Percentiles rank a stretch among this genome's conserved stretches.
Conservation (phyloP, 2,888 invertebrate genomes). For the Conomelus anceps region DNA sequence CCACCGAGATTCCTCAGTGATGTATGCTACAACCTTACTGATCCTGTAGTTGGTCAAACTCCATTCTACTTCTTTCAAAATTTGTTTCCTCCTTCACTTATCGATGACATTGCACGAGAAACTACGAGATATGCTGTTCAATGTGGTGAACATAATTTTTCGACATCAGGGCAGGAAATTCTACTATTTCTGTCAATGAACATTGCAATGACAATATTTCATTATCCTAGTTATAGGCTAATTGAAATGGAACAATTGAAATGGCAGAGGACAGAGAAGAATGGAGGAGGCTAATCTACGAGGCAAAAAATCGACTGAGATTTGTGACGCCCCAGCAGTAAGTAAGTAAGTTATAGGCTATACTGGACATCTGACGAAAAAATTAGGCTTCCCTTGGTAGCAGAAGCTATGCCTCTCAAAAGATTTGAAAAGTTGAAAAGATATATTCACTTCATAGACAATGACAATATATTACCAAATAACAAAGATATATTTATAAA, state of each 20-base stretch:
- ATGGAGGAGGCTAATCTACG: no score
- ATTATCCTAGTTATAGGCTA: slow-evolving; percentile 12
- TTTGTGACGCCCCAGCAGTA: no score
- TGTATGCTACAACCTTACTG: no score
- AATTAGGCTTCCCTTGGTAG: slow-evolving; percentile 24
- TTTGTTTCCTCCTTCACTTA: no score
- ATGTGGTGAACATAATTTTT: not conserved
- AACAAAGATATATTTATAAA: slow-evolving; percentile 29
- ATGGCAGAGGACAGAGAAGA: no score
- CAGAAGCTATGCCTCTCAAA: slow-evolving; percentile 26
- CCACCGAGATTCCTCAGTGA: no score
- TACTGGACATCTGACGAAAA: slow-evolving; percentile 24
- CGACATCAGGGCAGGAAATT: slow-evolving; percentile 18
- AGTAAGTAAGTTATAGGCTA: no score
- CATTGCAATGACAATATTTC: slow-evolving; percentile 27
- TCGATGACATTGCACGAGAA: slow-evolving; percentile 19
- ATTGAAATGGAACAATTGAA: no score
- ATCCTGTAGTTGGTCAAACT: no score
- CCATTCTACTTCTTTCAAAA: no score
- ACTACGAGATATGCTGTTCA: slow-evolving; percentile 23
- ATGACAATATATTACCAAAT: slow-evolving; percentile 13
- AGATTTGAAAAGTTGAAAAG: slow-evolving; percentile 29
- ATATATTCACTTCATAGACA: no score
- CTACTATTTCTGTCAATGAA: slow-evolving; percentile 24
- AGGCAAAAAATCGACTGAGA: no score